phyloP scores from a whole-genome alignment of 2,888 invertebrate genomes.

The Lypha dubia region DNA sequence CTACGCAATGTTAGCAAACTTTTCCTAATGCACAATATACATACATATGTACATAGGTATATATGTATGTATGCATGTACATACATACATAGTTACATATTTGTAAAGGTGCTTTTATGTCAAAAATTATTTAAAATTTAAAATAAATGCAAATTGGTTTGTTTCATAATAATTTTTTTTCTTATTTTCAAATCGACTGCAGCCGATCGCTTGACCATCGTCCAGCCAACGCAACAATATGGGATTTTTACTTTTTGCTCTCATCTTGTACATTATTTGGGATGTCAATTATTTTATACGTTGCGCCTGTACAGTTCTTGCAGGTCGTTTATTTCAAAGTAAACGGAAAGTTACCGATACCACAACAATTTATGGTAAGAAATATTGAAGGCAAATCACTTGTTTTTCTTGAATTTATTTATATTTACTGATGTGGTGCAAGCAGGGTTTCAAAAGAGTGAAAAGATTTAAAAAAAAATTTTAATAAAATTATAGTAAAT shows the following conservation, averaged over 20 bases:
- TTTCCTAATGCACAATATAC: constrained; percentile 19
- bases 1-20: background rate
- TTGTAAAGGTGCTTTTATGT: background rate
- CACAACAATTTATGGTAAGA: constrained; percentile 89
- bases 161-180: constrained; percentile 32
- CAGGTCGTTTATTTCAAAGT: constrained; percentile 88
- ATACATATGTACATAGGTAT: background rate
- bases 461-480: background rate
- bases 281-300: constrained; percentile 92
- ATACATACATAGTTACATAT: no score
- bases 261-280: constrained; percentile 88
- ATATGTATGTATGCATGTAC: no score
- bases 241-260: constrained; percentile 78
- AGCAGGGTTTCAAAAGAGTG: constrained; percentile 24
- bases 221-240: constrained; percentile 70
- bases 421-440: no score
- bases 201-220: background rate
- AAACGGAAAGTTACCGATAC: constrained; percentile 88
- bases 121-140: background rate
- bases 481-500: background rate
- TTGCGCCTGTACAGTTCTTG: constrained; percentile 87
- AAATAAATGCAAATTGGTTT: constrained; percentile 41
- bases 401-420: constrained; percentile 12
- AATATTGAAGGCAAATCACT: constrained; percentile 70
- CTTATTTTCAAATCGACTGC: background rate